A percentile compares a stretch with the other conserved stretches of the same genome.
Conservation (phyloP, 2,888 invertebrate genomes). For the Raillietiella orientalis region DNA sequence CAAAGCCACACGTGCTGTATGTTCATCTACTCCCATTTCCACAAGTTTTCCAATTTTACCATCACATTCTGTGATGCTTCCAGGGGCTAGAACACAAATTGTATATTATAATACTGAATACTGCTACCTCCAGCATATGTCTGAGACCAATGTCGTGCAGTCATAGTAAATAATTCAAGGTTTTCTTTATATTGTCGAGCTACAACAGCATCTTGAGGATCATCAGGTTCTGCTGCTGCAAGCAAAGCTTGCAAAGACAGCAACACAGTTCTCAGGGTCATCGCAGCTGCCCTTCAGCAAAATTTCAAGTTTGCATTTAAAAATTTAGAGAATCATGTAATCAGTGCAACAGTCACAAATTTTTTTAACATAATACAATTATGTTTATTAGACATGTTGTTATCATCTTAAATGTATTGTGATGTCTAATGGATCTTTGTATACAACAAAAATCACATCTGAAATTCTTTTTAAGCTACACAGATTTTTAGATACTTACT, state of each 20-base stretch:
- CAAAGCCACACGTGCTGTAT: constrained; percentile 55
- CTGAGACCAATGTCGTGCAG: constrained; percentile 17
- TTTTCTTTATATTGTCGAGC: constrained; percentile 17
- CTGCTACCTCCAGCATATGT: constrained; percentile 12
- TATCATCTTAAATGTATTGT: too few relatives aligned
- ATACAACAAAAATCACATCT: too few relatives aligned
- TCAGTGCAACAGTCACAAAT: background rate
- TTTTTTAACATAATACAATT: background rate
- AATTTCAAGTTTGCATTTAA: constrained; percentile 3
- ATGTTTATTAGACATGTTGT: too few relatives aligned
- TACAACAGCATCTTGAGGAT: constrained; percentile 17
- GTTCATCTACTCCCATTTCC: constrained; percentile 81
- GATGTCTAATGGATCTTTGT: too few relatives aligned
- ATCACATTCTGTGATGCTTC: constrained; percentile 28
- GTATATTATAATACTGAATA: background rate
- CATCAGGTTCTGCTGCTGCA: constrained; percentile 18
- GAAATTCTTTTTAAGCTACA: too few relatives aligned
- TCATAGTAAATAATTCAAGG: constrained; percentile 13
- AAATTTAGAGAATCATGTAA: too few relatives aligned
- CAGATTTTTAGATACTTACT: too few relatives aligned
- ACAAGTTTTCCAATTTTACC: constrained; percentile 53
- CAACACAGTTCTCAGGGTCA: constrained; percentile 82
- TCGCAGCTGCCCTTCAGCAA: constrained; percentile 61
- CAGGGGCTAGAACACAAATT: background rate
- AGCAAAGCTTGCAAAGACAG: constrained; percentile 71